Conservation (phyloP, 2,113 vertebrate genomes). For the Atractosteus spatula region DNA sequence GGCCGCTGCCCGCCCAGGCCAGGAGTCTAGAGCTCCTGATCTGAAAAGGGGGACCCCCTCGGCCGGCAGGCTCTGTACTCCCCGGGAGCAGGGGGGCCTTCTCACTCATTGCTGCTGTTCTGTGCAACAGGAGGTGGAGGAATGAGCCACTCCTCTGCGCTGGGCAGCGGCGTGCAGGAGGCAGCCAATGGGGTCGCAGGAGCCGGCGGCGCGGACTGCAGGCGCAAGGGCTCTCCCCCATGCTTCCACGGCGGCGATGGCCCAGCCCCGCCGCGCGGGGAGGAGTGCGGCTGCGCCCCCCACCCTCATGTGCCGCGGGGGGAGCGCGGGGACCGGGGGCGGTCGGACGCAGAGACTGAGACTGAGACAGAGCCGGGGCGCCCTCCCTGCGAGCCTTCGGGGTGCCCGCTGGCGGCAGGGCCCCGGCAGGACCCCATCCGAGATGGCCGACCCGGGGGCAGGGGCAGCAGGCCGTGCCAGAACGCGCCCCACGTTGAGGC, state of each 20-base stretch:
- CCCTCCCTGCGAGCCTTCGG: slow-evolving; percentile 24
- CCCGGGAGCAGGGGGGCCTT: too few species aligned
- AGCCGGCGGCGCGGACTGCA: slow-evolving; percentile 33
- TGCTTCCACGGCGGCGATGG: too few species aligned
- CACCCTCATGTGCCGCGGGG: not conserved
- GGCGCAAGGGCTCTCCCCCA: not conserved
- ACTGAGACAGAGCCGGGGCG: not conserved
- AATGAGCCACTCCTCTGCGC: slow-evolving; percentile 72
- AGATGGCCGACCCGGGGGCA: too few species aligned
- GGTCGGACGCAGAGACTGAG: too few species aligned
- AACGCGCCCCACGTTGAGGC: slow-evolving; percentile 37
- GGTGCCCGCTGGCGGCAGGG: slow-evolving; percentile 2
- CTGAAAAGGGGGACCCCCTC: too few species aligned
- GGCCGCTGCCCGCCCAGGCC: too few species aligned
- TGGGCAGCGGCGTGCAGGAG: slow-evolving; percentile 61
- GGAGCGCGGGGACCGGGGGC: not conserved
- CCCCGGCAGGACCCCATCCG: slow-evolving; percentile 5
- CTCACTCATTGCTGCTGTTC: slow-evolving; percentile 6
- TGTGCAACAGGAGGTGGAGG: slow-evolving; percentile 56
- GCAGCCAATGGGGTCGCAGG: slow-evolving; percentile 54
- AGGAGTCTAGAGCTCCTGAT: too few species aligned
- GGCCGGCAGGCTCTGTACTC: too few species aligned
- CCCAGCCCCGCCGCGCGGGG: not conserved
- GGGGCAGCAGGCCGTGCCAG: too few species aligned
- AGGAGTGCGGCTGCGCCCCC: not conserved